Conservation (phyloP, 2,797 vertebrate species). For the Hypotaenidia philippensis region DNA sequence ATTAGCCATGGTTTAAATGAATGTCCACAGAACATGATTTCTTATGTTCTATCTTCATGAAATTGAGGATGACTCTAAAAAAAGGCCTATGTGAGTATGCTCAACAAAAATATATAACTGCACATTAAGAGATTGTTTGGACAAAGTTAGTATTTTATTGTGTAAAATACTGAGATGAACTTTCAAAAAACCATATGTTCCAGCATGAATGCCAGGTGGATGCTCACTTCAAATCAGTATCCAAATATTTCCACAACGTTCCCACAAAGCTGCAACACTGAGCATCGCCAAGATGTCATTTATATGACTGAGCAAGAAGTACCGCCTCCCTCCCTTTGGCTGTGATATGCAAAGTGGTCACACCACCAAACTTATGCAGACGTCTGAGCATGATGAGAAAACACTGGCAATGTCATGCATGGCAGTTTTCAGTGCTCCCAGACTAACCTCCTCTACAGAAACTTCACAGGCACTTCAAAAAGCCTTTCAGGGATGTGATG, state of each 20-base stretch:
- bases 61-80: not conserved
- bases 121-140: not conserved
- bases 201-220: not conserved
- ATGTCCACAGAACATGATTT: not conserved
- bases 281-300: not conserved
- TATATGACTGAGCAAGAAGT: not conserved
- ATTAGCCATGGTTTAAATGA: slow-evolving; percentile 25
- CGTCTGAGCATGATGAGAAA: not conserved
- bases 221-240: not conserved
- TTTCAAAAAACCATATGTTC: not conserved
- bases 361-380: not conserved
- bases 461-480: not conserved
- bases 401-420: not conserved
- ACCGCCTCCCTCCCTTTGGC: not conserved
- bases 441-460: not conserved
- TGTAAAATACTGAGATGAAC: not conserved
- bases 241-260: not conserved
- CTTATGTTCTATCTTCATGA: not conserved
- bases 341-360: not conserved
- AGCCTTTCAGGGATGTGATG: not conserved
- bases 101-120: not conserved
- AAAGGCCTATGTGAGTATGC: not conserved
- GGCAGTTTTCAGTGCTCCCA: not conserved
- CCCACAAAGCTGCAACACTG: fast-evolving
- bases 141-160: not conserved